These are phyloP conservation scores for Gymnoscopelus microlampas DNA, from an alignment of 2,797 vertebrate genomes.

Conservation along the genomic window DNA sequence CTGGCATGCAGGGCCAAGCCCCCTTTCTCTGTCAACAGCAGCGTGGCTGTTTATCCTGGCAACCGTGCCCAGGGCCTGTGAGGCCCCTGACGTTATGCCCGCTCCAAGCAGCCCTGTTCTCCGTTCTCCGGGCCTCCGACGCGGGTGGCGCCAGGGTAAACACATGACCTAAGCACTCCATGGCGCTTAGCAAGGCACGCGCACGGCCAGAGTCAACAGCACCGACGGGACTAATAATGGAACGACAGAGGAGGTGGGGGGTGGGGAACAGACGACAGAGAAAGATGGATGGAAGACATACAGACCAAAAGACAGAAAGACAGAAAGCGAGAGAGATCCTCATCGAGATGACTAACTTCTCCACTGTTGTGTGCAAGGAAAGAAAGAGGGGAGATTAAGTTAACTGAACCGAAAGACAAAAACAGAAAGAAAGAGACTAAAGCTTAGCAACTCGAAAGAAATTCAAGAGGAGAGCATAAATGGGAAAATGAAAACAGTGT, in stretches of 20 bases:
- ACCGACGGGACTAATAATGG: slow-evolving; percentile 61
- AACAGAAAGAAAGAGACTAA: too few relatives aligned
- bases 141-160: slow-evolving; percentile 77
- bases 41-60: slow-evolving; percentile 81
- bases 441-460: too few relatives aligned
- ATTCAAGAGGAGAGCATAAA: too few relatives aligned
- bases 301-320: slow-evolving; percentile 8
- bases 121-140: slow-evolving; percentile 60
- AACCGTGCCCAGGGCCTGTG: slow-evolving; percentile 43
- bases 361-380: too few relatives aligned
- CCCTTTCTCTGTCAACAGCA: slow-evolving; percentile 55
- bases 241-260: slow-evolving; percentile 24
- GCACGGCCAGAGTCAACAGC: slow-evolving; percentile 68
- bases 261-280: slow-evolving; percentile 29
- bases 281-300: slow-evolving; percentile 10
- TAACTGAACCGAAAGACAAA: too few relatives aligned
- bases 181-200: slow-evolving; percentile 32
- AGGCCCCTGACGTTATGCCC: slow-evolving; percentile 74
- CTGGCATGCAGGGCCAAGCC: slow-evolving; percentile 41
- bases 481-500: too few relatives aligned
- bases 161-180: slow-evolving; percentile 78
- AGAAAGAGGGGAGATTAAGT: too few relatives aligned
- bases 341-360: too few relatives aligned
- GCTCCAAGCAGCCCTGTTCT: slow-evolving; percentile 52
- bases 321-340: slow-evolving; percentile 1